Conservation (phyloP, 2,797 vertebrate species). For the Phoebastria nigripes region DNA sequence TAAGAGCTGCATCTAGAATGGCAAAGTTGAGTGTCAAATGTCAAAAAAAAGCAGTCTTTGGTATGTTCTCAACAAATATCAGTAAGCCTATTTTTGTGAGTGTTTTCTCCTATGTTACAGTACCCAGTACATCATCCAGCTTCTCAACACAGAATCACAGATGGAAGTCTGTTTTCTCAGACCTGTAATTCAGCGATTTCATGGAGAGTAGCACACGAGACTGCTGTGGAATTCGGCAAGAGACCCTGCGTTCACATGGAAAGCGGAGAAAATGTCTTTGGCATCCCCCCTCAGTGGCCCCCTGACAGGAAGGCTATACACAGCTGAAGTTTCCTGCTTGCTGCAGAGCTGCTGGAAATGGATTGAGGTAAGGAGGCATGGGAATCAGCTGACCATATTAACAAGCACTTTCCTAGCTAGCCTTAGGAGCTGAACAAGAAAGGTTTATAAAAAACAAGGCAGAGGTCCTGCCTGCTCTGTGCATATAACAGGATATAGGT, state of each 20-base stretch:
- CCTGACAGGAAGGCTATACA: neutral
- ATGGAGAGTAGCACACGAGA: neutral
- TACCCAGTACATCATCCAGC: neutral
- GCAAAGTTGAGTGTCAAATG: neutral
- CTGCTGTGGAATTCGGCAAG: neutral
- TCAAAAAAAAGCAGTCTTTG: neutral
- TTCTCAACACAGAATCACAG: conserved; percentile 18
- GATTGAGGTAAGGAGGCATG: neutral
- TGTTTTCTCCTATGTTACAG: neutral
- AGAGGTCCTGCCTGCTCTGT: neutral
- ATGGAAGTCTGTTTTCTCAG: conserved; percentile 5
- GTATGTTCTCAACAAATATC: neutral
- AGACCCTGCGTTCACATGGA: neutral
- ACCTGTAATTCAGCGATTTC: neutral
- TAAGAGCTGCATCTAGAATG: neutral
- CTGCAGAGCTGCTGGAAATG: neutral
- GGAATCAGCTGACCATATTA: neutral
- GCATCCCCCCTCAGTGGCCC: neutral
- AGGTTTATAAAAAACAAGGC: neutral
- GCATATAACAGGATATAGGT: neutral
- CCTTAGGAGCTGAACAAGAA: neutral
- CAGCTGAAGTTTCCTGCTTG: neutral
- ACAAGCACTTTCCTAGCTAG: neutral
- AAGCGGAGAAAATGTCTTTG: neutral
- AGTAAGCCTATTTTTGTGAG: neutral